Conservation (phyloP, 2,113 vertebrate species). For the Pontoporia blainvillei region DNA sequence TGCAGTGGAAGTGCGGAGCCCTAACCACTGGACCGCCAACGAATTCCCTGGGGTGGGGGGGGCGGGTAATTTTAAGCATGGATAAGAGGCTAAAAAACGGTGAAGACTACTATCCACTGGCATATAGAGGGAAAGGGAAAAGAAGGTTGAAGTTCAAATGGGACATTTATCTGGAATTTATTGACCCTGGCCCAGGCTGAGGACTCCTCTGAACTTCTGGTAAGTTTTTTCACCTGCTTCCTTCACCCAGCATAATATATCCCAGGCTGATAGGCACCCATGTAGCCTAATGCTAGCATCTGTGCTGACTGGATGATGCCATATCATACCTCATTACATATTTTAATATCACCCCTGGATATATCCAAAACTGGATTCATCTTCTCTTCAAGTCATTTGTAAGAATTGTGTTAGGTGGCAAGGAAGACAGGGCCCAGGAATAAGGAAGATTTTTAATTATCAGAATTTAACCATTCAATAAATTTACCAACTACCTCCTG, state of each 20-base stretch:
- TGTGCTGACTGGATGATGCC: not conserved
- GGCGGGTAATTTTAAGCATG: not conserved
- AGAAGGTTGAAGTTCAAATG: not conserved
- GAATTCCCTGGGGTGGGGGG: too few species aligned
- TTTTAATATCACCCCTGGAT: not conserved
- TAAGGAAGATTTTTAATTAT: not conserved
- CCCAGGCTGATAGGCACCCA: not conserved
- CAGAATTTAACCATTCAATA: not conserved
- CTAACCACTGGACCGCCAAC: not conserved
- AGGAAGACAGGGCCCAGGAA: not conserved
- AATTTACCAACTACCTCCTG: not conserved
- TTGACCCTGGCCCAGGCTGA: not conserved
- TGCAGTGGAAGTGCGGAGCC: not conserved
- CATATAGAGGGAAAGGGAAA: not conserved
- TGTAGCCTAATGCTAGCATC: not conserved
- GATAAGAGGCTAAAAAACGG: not conserved
- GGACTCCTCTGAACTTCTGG: not conserved
- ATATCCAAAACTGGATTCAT: not conserved
- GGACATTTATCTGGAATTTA: not conserved
- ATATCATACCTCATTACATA: not conserved
- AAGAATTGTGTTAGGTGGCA: not conserved
- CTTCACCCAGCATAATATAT: not conserved
- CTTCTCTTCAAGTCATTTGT: not conserved
- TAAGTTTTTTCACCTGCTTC: not conserved
- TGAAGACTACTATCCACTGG: not conserved